Evolutionary conservation across 37 sponge, comb jelly and placozoan genomes (phyloP).

Genomic region (Axinella damicornis): DNA sequence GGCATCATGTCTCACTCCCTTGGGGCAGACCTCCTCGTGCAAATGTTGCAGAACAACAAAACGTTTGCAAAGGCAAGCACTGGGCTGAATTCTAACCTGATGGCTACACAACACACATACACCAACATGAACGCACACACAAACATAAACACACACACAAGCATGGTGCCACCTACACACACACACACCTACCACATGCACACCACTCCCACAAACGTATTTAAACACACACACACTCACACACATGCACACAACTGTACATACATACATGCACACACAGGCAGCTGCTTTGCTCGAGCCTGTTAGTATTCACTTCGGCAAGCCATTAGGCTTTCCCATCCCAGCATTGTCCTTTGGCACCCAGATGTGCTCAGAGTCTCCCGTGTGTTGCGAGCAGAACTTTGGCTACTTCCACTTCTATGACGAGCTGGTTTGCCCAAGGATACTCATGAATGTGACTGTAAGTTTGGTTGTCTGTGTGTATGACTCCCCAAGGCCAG

Average conservation of each 20-base stretch:
- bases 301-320: constrained; percentile 29
- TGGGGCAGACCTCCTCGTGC: constrained; percentile 41
- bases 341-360: constrained; percentile 65
- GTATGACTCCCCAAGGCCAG: too few relatives aligned
- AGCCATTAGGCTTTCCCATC: constrained; percentile 42
- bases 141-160: too few relatives aligned
- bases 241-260: too few relatives aligned
- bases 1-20: constrained; percentile 59
- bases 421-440: constrained; percentile 49
- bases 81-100: too few relatives aligned
- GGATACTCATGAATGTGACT: constrained; percentile 58
- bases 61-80: constrained; percentile 54
- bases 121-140: too few relatives aligned
- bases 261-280: too few relatives aligned
- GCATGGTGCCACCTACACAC: too few relatives aligned
- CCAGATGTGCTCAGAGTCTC: constrained; percentile 48
- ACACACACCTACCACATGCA: too few relatives aligned
- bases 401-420: constrained; percentile 64
- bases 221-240: too few relatives aligned
- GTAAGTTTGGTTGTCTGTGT: too few relatives aligned
- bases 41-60: constrained; percentile 45
- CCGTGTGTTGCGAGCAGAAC: constrained; percentile 37
- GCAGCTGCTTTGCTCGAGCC: constrained; percentile 73
- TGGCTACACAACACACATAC: too few relatives aligned
- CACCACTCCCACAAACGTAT: too few relatives aligned